A percentile compares a stretch with the other conserved stretches of the same genome.
These are phyloP conservation scores for Mareca penelope DNA, from an alignment of 2,797 vertebrate genomes.

Conservation along the genomic window DNA sequence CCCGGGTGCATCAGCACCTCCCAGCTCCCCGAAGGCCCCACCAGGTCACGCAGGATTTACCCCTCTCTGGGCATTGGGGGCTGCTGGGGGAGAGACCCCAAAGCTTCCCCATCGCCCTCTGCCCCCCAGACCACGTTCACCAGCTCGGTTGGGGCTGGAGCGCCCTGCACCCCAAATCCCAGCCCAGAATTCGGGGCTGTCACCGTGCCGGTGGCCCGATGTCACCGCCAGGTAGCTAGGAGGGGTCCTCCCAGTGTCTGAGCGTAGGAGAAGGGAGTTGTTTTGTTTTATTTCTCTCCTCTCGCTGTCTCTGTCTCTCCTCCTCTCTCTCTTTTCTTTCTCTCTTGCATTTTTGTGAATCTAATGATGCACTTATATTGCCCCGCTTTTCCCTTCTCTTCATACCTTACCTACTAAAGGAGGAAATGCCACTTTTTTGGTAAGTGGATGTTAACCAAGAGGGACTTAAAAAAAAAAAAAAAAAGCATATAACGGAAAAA, in stretches of 20 bases:
- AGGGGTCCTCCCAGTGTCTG: slow-evolving; percentile 52
- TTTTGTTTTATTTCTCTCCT: slow-evolving; percentile 87
- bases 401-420: slow-evolving; percentile 99
- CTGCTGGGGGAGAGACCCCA: background rate
- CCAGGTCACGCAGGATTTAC: background rate
- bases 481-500: slow-evolving; percentile 84
- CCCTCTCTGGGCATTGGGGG: background rate
- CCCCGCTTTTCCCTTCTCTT: slow-evolving; percentile 99
- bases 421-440: slow-evolving; percentile 99
- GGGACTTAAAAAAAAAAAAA: slow-evolving; percentile 92
- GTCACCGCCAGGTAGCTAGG: background rate
- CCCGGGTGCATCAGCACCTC: fast-evolving
- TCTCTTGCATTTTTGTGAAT: slow-evolving; percentile 99
- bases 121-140: fast-evolving
- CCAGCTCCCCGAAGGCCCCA: background rate
- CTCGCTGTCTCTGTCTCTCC: slow-evolving; percentile 67
- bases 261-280: slow-evolving; percentile 91
- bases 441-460: slow-evolving; percentile 99
- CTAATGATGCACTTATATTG: slow-evolving; percentile 99
- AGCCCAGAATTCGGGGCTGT: background rate
- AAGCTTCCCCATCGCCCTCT: background rate
- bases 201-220: background rate
- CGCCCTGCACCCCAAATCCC: too few relatives aligned
- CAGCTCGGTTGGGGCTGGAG: background rate
- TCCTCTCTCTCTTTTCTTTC: slow-evolving; percentile 81